Evolutionary conservation across 2,888 invertebrate genomes (phyloP).

Genomic region (Eudemis profundana): DNA sequence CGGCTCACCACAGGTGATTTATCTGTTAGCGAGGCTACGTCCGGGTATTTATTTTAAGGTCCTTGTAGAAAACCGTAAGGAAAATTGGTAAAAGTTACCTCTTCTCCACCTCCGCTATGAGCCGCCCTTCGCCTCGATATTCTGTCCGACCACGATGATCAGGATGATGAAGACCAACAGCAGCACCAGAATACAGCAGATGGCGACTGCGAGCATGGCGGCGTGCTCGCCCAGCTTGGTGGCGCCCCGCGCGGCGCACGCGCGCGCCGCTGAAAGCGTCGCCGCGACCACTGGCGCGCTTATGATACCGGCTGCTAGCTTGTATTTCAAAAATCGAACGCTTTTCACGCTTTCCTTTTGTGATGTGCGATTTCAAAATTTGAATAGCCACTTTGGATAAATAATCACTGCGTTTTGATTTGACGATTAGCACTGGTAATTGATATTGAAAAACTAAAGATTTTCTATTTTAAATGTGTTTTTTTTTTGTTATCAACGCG

Average conservation of each 20-base stretch:
- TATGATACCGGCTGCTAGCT: conserved; percentile 53
- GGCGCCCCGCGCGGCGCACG: conserved; percentile 61
- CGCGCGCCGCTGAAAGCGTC: conserved; percentile 52
- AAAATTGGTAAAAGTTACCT: conserved; percentile 58
- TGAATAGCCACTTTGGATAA: background rate
- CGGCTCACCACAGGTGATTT: too few species aligned
- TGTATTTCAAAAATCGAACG: conserved; percentile 3
- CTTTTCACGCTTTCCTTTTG: background rate
- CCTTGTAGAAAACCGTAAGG: background rate
- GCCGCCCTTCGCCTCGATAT: conserved; percentile 87
- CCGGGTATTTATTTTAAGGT: too few species aligned
- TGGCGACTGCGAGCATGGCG: conserved; percentile 92
- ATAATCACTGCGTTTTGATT: too few species aligned
- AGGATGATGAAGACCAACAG: conserved; percentile 92
- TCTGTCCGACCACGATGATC: conserved; percentile 92
- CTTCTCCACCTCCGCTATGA: conserved; percentile 78
- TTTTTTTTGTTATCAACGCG: too few species aligned
- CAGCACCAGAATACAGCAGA: conserved; percentile 92
- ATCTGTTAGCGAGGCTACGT: too few species aligned
- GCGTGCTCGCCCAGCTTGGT: conserved; percentile 84
- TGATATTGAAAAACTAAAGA: too few species aligned
- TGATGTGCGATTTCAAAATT: background rate
- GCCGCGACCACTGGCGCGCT: conserved; percentile 68
- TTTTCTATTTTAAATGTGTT: too few species aligned
- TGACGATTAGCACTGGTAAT: too few species aligned